phyloP scores from a whole-genome alignment of 2,888 invertebrate genomes.

The Chironomus tentans region DNA sequence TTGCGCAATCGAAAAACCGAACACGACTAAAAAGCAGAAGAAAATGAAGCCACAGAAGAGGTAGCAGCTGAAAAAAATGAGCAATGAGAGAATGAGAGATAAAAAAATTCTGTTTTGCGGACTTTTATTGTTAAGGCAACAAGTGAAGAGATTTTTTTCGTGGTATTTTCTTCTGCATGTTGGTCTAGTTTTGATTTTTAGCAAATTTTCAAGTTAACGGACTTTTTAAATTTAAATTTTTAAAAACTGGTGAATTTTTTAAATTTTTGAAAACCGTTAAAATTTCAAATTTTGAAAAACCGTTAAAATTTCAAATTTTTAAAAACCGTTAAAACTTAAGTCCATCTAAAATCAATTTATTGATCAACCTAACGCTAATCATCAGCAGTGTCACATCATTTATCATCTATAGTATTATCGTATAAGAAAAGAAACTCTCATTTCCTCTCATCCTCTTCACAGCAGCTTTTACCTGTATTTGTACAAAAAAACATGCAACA shows the following conservation, averaged over 20 bases:
- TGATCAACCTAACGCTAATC: background rate
- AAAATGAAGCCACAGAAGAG: background rate
- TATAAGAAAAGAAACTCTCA: background rate
- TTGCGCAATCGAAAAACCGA: background rate
- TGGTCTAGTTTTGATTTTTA: background rate
- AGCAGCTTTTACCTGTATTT: background rate
- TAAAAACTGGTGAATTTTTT: no score
- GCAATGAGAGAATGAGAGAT: background rate
- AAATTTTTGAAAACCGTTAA: background rate
- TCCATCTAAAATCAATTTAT: no score
- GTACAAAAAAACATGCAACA: background rate
- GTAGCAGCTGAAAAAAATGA: background rate
- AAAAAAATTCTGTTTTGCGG: background rate
- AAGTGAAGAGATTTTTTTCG: background rate
- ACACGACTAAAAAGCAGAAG: background rate
- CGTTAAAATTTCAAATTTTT: background rate
- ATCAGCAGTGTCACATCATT: background rate
- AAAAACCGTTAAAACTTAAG: background rate
- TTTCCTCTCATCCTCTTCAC: background rate
- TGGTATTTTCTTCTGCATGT: background rate
- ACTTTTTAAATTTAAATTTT: no score
- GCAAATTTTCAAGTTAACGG: background rate
- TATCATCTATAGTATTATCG: no score
- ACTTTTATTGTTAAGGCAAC: no score
- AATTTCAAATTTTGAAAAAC: background rate